Evolutionary conservation across 2,888 invertebrate genomes (phyloP).

Genomic region (Sthenelais limicola): DNA sequence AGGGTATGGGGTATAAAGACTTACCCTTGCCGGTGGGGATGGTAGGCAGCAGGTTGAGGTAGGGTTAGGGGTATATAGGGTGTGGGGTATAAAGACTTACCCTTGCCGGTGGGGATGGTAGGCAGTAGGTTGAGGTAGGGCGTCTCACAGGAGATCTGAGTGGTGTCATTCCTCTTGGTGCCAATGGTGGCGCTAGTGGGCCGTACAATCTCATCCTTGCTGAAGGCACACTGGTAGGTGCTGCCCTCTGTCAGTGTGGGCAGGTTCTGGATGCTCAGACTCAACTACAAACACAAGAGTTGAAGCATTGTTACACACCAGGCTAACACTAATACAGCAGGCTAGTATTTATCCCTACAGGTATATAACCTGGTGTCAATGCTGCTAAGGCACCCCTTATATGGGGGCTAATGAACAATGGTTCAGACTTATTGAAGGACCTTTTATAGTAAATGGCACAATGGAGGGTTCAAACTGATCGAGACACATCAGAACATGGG

Average conservation of each 20-base stretch:
- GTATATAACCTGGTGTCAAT: too few relatives aligned
- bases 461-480: too few relatives aligned
- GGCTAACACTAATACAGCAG: too few relatives aligned
- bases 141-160: slow-evolving; percentile 88
- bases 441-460: too few relatives aligned
- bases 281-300: slow-evolving; percentile 79
- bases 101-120: slow-evolving; percentile 85
- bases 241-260: slow-evolving; percentile 82
- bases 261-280: slow-evolving; percentile 94
- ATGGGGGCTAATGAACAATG: too few relatives aligned
- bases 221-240: slow-evolving; percentile 94
- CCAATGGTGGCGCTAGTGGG: slow-evolving; percentile 45
- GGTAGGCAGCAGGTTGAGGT: slow-evolving; percentile 91
- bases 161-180: slow-evolving; percentile 43
- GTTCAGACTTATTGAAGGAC: too few relatives aligned
- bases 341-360: too few relatives aligned
- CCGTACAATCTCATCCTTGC: slow-evolving; percentile 77
- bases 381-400: too few relatives aligned
- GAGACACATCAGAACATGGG: too few relatives aligned
- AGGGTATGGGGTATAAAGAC: too few relatives aligned
- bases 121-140: slow-evolving; percentile 94
- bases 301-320: too few relatives aligned
- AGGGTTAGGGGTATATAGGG: too few relatives aligned
- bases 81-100: slow-evolving; percentile 44
- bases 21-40: slow-evolving; percentile 82